These are phyloP conservation scores for Leptopilina clavipes DNA, from an alignment of 1,140 invertebrate species.

Conservation along the genomic window DNA sequence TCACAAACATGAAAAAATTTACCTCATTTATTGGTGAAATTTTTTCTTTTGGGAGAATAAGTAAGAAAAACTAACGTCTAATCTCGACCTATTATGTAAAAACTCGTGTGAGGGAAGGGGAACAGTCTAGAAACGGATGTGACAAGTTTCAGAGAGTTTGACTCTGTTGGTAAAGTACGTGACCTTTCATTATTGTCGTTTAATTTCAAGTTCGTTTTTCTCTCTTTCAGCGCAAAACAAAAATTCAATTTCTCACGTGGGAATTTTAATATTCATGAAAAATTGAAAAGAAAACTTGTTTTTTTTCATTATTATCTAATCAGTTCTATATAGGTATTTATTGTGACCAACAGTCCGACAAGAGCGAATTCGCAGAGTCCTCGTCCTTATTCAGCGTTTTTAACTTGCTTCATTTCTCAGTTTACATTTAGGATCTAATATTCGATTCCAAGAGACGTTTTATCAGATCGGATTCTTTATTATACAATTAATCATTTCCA, in stretches of 20 bases:
- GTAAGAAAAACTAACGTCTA: not conserved
- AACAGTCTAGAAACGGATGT: not conserved
- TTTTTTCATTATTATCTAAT: conserved; percentile 14
- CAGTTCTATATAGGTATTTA: not conserved
- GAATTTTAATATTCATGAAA: not conserved
- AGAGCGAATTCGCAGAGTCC: conserved; percentile 12
- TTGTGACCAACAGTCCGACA: conserved; percentile 10
- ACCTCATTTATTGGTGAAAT: too few species aligned
- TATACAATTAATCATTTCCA: not conserved
- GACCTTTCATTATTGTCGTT: conserved; percentile 16
- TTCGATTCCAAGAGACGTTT: conserved; percentile 29
- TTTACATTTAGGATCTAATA: conserved; percentile 24
- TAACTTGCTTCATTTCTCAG: conserved; percentile 2
- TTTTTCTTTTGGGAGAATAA: not conserved
- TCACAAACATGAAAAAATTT: too few species aligned
- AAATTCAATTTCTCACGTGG: not conserved
- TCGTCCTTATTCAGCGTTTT: conserved; percentile 27
- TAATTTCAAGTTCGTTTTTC: not conserved
- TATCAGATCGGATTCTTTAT: too few species aligned
- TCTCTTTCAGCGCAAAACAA: not conserved
- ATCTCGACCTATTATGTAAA: not conserved
- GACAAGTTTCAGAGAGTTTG: not conserved
- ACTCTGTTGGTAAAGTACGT: conserved; percentile 7
- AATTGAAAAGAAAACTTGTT: not conserved
- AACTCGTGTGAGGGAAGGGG: not conserved